Evolutionary conservation across 2,888 invertebrate genomes (phyloP), one percentile per base, ranked within the genome.

Genomic region (Amitus sp.): DNA sequence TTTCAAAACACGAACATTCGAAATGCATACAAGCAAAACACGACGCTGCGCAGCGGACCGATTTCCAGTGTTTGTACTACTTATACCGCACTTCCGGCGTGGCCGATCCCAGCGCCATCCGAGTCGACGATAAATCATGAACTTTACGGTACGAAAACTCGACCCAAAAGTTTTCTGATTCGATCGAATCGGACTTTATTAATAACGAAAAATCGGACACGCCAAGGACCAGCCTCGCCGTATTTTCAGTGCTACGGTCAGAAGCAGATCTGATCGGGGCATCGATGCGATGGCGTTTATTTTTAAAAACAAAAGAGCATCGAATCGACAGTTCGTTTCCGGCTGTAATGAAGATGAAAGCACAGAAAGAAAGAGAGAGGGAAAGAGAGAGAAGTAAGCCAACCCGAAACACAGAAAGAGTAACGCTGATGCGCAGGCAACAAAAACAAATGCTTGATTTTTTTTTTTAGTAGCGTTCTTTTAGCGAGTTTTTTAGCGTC

Each of bases 361-460:
- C 10, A 43, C 9, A 51, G 18, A 23, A 1, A 15, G 28, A 10
- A n/a, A 51, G 7, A 30, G 17, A 43, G 5, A 7, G 34, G 33
- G 15, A 18, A 33, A 9, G 33, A 13, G 53, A 46, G 49, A 30
- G 56, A 46, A 63, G 40, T 47, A 46, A 49, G 45, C 49, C 49
- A 64, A 56, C 51, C 45, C 17, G 43, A 59, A 58, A 60, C 63
- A 30, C 5, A n/a, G 57, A 53, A 57, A 61, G 62, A 64, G 63
- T 55, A 60, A 49, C 50, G 42, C 56, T 51, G 47, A 45, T 57
- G 54, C 56, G 64, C 62, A 62, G 65, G 65, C 66, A 62, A 66
- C 65, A 65, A 30, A 58, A 69, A 69, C 52, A 59, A 65, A 67
- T 63, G 48, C 59, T 57, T 59, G 47, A 52, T 57, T 57, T 57